A percentile compares a stretch with the other conserved stretches of the same genome.
Evolutionary conservation across 2,888 invertebrate species (phyloP).

Genomic region (Schrankia costaestrigalis): DNA sequence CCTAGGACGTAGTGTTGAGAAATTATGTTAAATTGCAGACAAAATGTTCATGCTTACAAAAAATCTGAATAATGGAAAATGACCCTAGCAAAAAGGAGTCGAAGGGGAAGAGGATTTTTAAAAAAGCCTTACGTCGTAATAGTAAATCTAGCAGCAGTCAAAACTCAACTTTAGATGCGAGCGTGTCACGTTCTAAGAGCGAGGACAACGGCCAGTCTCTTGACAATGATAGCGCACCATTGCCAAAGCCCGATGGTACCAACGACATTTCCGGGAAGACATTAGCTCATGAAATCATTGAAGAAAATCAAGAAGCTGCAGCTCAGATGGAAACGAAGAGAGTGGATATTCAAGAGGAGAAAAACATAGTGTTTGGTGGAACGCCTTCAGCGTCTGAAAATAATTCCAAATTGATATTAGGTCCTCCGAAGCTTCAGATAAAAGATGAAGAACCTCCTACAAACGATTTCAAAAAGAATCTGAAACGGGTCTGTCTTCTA

Average conservation of each 20-base stretch:
- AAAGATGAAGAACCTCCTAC: slow-evolving; percentile 31
- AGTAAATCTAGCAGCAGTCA: slow-evolving; percentile 63
- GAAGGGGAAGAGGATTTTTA: slow-evolving; percentile 70
- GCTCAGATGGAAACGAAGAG: slow-evolving; percentile 26
- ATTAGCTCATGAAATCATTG: slow-evolving; percentile 36
- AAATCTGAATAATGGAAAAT: slow-evolving; percentile 73
- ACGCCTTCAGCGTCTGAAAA: slow-evolving; percentile 30
- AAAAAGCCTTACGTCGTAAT: slow-evolving; percentile 65
- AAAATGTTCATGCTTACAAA: slow-evolving; percentile 57
- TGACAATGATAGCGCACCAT: slow-evolving; percentile 52
- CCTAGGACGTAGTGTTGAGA: slow-evolving; percentile 8
- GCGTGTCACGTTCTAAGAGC: slow-evolving; percentile 59
- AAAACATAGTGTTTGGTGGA: slow-evolving; percentile 44
- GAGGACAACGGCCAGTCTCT: slow-evolving; percentile 51
- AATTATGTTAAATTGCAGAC: slow-evolving; percentile 45
- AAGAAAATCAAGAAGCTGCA: slow-evolving; percentile 14
- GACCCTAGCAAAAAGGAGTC: slow-evolving; percentile 75
- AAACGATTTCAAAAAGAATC: slow-evolving; percentile 48
- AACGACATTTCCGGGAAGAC: slow-evolving; percentile 36
- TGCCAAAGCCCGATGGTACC: slow-evolving; percentile 55
- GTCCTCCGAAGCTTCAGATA: slow-evolving; percentile 27
- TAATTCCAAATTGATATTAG: slow-evolving; percentile 24
- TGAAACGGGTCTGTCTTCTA: slow-evolving; percentile 58
- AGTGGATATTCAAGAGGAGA: slow-evolving; percentile 55
- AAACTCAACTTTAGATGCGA: slow-evolving; percentile 44